Percentiles rank a stretch among this genome's conserved stretches.
phyloP scores from a whole-genome alignment of 2,888 invertebrate species.

The Teinopalpus imperialis region DNA sequence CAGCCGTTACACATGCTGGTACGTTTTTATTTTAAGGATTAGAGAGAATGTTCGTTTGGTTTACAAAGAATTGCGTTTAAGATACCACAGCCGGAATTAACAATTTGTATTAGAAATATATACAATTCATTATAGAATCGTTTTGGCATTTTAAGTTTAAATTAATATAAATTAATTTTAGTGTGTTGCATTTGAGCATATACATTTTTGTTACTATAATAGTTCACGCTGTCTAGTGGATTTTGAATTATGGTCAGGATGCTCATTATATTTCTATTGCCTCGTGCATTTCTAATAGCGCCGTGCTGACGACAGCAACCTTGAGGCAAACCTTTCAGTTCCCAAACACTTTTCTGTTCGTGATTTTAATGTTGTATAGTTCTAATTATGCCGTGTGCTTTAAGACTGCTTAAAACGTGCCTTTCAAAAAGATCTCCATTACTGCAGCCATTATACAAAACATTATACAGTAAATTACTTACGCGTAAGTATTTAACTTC shows the following conservation, averaged over 20 bases:
- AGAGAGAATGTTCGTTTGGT: conserved; percentile 33
- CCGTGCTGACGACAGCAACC: neutral
- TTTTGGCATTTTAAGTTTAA: conserved; percentile 36
- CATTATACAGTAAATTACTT: neutral
- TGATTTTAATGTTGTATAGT: conserved; percentile 2
- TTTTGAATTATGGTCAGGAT: conserved; percentile 51
- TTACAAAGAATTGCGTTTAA: conserved; percentile 29
- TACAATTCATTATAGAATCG: conserved; percentile 22
- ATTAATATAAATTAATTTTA: conserved; percentile 32
- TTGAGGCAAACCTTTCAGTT: neutral
- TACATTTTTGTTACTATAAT: conserved; percentile 30
- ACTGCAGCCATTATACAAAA: conserved; percentile 9
- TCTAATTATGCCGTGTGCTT: conserved; percentile 10
- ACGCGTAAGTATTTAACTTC: neutral
- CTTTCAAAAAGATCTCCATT: conserved; percentile 20
- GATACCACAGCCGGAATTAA: conserved; percentile 45
- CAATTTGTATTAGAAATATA: conserved; percentile 34
- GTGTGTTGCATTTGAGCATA: conserved; percentile 31
- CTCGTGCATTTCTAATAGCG: conserved; percentile 38
- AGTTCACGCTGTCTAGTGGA: conserved; percentile 10
- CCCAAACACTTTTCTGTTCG: neutral
- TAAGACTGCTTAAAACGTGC: conserved; percentile 26
- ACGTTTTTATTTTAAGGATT: conserved; percentile 37
- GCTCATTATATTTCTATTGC: conserved; percentile 70
- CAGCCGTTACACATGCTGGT: conserved; percentile 23